Evolutionary conservation across 2,888 invertebrate species (phyloP).

Genomic region (Cancer borealis): DNA sequence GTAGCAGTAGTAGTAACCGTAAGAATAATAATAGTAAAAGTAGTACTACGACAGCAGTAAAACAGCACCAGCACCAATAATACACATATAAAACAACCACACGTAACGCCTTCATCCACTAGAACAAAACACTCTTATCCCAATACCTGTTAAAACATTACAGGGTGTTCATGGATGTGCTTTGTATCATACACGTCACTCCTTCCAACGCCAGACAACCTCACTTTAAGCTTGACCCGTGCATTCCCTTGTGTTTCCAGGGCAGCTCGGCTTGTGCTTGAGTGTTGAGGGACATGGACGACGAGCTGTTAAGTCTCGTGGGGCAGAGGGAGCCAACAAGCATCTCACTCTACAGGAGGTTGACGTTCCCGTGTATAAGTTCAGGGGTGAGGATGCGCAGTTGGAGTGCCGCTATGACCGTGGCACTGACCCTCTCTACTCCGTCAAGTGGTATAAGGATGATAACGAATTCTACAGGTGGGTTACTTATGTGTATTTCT

Average conservation of each 20-base stretch:
- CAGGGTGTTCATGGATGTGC: too few species aligned
- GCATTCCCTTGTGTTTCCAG: not conserved
- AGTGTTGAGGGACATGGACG: not conserved
- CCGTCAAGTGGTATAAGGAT: constrained; percentile 77
- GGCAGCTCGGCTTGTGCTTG: not conserved
- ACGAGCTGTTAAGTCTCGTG: not conserved
- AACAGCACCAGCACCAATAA: not conserved
- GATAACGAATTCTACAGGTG: constrained; percentile 76
- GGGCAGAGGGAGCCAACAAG: not conserved
- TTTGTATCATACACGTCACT: constrained; percentile 7
- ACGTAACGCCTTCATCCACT: not conserved
- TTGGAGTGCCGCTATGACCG: constrained; percentile 73
- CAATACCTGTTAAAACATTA: not conserved
- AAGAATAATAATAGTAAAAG: not conserved
- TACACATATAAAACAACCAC: not conserved
- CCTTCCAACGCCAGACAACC: not conserved
- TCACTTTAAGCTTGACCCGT: constrained; percentile 4
- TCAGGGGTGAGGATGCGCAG: constrained; percentile 75
- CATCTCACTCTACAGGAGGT: constrained; percentile 71
- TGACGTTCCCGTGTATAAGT: constrained; percentile 75
- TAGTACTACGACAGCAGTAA: too few species aligned
- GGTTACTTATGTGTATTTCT: not conserved
- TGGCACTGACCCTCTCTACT: constrained; percentile 74
- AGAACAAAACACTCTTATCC: not conserved
- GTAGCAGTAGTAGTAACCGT: not conserved